Percentiles rank a stretch among this genome's conserved stretches.
Conservation (phyloP, 2,888 invertebrate genomes). For the Cephus sareptanus region DNA sequence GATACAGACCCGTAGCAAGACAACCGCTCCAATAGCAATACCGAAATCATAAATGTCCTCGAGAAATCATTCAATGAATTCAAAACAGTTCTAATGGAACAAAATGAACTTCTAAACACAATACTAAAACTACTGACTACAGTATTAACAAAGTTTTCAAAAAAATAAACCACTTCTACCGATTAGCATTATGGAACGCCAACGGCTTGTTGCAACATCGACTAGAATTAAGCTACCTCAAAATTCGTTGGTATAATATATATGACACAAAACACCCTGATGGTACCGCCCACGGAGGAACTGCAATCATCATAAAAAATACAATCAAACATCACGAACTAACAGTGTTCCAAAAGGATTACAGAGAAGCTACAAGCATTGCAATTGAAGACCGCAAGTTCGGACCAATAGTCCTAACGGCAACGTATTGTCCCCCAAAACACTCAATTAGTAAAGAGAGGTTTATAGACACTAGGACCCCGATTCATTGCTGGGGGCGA, state of each 20-base stretch:
- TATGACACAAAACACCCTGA: no score
- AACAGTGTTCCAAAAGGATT: conserved; percentile 11
- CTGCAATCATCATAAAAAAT: conserved; percentile 29
- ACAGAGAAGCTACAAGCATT: conserved; percentile 31
- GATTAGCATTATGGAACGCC: conserved; percentile 27
- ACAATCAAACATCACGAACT: conserved; percentile 29
- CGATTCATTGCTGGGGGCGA: conserved; percentile 27
- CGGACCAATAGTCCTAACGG: conserved; percentile 18
- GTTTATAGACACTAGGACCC: conserved; percentile 21
- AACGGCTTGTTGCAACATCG: conserved; percentile 21
- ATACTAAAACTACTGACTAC: conserved; percentile 12
- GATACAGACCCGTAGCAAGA: no score
- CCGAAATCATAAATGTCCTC: not conserved
- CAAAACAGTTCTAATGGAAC: conserved; percentile 2
- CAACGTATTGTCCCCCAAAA: conserved; percentile 26
- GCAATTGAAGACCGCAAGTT: conserved; percentile 17
- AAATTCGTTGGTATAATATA: no score
- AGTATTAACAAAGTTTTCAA: conserved; percentile 15
- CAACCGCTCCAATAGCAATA: no score
- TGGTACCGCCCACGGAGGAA: no score
- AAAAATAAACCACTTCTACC: conserved; percentile 15
- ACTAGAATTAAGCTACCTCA: no score
- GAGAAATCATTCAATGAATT: conserved; percentile 15
- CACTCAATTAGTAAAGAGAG: conserved; percentile 14
- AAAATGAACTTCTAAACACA: conserved; percentile 12